phyloP scores from a whole-genome alignment of 2,888 invertebrate species.

The Synanthedon andrenaeformis region DNA sequence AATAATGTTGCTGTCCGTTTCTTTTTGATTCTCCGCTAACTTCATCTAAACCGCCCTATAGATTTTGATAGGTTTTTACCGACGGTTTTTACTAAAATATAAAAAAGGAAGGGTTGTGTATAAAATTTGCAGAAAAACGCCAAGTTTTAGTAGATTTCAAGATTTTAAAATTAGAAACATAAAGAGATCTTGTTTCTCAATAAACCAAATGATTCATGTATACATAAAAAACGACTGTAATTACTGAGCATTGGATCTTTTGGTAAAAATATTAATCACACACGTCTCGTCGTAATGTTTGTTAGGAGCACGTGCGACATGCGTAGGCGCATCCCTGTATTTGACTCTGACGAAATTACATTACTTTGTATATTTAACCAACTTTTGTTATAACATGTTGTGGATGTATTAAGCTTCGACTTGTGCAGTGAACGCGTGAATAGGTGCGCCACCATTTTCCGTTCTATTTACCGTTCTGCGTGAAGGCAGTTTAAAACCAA shows the following conservation, averaged over 20 bases:
- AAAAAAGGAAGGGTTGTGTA: no score
- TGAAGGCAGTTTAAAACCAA: slow-evolving; percentile 1
- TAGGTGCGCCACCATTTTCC: slow-evolving; percentile 39
- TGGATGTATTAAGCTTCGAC: slow-evolving; percentile 28
- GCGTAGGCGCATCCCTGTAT: slow-evolving; percentile 18
- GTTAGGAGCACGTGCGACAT: neutral
- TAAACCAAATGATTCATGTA: neutral
- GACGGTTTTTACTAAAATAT: no score
- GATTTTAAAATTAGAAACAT: neutral
- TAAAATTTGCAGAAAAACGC: no score
- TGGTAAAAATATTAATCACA: neutral
- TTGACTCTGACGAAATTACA: slow-evolving; percentile 19
- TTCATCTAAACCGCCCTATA: no score
- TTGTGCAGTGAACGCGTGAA: slow-evolving; percentile 27
- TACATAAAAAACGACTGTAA: neutral
- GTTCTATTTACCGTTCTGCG: slow-evolving; percentile 25
- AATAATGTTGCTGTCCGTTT: no score
- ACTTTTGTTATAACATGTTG: slow-evolving; percentile 24
- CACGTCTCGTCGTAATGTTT: neutral
- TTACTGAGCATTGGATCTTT: neutral
- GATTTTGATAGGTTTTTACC: no score
- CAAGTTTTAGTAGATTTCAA: no score
- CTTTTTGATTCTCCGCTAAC: no score
- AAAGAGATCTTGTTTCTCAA: neutral
- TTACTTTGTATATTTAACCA: slow-evolving; percentile 30